Conservation (phyloP, 53 echinoderm and acorn worm species). For the Holothuria leucospilota region DNA sequence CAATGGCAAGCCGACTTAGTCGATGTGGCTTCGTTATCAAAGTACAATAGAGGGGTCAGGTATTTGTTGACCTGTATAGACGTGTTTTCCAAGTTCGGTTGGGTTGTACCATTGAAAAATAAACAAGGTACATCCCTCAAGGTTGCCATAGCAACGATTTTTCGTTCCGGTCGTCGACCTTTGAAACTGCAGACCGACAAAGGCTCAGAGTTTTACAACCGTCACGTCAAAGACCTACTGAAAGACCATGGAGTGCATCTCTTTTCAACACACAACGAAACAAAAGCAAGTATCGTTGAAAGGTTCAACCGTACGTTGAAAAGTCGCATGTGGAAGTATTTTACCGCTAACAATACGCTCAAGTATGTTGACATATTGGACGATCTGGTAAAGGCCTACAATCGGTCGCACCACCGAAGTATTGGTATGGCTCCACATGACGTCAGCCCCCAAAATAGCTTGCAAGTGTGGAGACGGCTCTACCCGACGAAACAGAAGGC, state of each 20-base stretch:
- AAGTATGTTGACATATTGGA: conserved; percentile 15
- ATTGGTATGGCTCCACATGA: conserved; percentile 13
- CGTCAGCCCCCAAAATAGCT: background rate
- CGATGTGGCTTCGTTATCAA: no score
- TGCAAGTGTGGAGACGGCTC: background rate
- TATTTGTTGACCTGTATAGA: no score
- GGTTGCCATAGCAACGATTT: background rate
- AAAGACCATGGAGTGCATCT: background rate
- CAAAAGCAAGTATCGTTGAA: background rate
- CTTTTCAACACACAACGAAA: conserved; percentile 5
- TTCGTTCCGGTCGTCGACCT: background rate
- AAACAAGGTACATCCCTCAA: background rate
- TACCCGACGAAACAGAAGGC: background rate
- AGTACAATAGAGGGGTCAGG: no score
- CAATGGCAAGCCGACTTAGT: no score
- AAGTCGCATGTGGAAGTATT: background rate
- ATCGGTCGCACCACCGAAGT: background rate
- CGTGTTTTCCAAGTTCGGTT: no score
- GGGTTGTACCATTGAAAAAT: background rate
- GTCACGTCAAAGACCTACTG: background rate
- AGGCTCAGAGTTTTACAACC: conserved; percentile 36
- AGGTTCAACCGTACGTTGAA: conserved; percentile 13
- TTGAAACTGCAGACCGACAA: background rate
- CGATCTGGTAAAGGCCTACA: conserved; percentile 6
- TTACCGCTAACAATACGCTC: background rate